A percentile compares a stretch with the other conserved stretches of the same genome.
Conservation (phyloP, 2,888 invertebrate species). For the Drosophila lacicola region DNA sequence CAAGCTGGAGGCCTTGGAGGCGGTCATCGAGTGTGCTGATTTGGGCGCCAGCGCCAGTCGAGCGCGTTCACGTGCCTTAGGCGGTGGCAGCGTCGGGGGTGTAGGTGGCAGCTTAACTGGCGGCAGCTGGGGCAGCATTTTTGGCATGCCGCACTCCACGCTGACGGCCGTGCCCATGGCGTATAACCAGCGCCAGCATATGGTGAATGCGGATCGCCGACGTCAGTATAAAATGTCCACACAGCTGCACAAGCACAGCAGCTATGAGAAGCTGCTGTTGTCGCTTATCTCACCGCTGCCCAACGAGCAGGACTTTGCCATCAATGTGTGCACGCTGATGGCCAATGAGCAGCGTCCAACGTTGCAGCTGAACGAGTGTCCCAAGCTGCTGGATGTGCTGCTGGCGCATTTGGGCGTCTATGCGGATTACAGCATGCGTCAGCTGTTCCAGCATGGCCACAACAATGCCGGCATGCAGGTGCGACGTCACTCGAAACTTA, state of each 20-base stretch:
- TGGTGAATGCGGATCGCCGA: conserved; percentile 88
- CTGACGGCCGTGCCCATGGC: conserved; percentile 87
- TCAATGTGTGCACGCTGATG: conserved; percentile 97
- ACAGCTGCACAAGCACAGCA: conserved; percentile 89
- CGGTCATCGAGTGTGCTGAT: conserved; percentile 86
- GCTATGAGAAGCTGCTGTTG: conserved; percentile 94
- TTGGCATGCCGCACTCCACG: conserved; percentile 60
- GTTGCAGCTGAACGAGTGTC: conserved; percentile 93
- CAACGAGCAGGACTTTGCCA: conserved; percentile 99
- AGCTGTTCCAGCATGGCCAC: conserved; percentile 89
- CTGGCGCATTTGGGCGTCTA: conserved; percentile 98
- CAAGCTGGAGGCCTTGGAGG: conserved; percentile 88
- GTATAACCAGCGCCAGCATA: conserved; percentile 92
- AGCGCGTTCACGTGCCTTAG: conserved; percentile 85
- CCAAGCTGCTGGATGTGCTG: conserved; percentile 94
- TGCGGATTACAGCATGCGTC: conserved; percentile 89
- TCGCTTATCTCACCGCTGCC: conserved; percentile 98
- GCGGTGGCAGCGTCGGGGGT: conserved; percentile 87
- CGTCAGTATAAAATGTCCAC: conserved; percentile 89
- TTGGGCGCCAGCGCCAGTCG: conserved; percentile 89
- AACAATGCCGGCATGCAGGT: conserved; percentile 84
- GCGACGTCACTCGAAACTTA: conserved; percentile 88
- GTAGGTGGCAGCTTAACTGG: conserved; percentile 85
- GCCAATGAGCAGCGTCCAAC: conserved; percentile 97
- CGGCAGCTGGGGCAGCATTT: conserved; percentile 85